These are phyloP conservation scores for Griposia aprilina DNA, from an alignment of 2,888 invertebrate species.

Conservation along the genomic window DNA sequence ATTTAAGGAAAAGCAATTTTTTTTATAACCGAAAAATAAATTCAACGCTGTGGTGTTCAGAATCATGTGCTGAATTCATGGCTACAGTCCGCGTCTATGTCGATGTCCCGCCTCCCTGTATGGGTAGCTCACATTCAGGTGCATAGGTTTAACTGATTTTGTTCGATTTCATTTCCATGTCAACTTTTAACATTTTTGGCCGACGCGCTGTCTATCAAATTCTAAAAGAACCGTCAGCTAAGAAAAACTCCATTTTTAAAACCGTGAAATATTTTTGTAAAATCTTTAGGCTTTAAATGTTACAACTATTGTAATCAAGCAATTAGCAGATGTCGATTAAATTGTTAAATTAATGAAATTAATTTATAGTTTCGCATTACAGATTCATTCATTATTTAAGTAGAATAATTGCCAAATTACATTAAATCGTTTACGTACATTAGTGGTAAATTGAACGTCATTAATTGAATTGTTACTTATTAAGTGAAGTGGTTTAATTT, in stretches of 20 bases:
- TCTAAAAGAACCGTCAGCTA: background rate
- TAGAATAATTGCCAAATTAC: conserved; percentile 6
- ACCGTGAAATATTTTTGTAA: background rate
- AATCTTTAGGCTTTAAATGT: background rate
- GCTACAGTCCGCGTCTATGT: too few relatives aligned
- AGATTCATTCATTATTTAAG: conserved; percentile 1
- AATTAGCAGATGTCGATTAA: conserved; percentile 24
- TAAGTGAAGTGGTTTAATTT: background rate
- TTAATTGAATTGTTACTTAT: conserved; percentile 20
- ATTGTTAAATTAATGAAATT: conserved; percentile 15
- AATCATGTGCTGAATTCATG: too few relatives aligned
- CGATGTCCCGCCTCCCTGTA: too few relatives aligned
- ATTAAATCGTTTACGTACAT: conserved; percentile 19
- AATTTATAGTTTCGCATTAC: conserved; percentile 20
- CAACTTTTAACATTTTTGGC: conserved; percentile 17
- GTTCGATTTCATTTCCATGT: background rate
- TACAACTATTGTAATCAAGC: conserved; percentile 1
- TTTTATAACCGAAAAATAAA: too few relatives aligned
- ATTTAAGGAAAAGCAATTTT: too few relatives aligned
- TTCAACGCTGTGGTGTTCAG: too few relatives aligned
- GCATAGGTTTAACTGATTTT: background rate
- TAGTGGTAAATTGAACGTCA: conserved; percentile 5
- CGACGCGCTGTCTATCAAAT: background rate
- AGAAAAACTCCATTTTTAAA: conserved; percentile 3
- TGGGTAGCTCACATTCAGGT: background rate